These are phyloP conservation scores for Denticeps clupeoides DNA, from an alignment of 2,797 vertebrate genomes.

Conservation along the genomic window DNA sequence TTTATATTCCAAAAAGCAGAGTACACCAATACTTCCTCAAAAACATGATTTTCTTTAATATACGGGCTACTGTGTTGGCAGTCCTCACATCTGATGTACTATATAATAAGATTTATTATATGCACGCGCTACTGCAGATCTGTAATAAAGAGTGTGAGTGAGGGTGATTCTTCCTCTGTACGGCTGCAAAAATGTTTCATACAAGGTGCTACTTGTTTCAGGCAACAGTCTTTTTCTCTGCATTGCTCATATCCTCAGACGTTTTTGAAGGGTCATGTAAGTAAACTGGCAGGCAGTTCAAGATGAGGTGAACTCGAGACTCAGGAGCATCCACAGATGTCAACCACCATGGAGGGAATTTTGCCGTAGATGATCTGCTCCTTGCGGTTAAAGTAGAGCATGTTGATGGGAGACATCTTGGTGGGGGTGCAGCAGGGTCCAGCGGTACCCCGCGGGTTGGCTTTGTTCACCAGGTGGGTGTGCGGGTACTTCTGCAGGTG, in stretches of 20 bases:
- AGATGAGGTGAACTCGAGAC: constrained; percentile 33
- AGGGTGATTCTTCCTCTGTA: too few species aligned
- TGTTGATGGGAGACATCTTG: constrained; percentile 97
- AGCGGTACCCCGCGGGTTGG: constrained; percentile 79
- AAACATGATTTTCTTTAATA: background rate
- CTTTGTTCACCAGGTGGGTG: constrained; percentile 89
- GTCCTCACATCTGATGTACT: too few species aligned
- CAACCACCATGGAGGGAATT: constrained; percentile 94
- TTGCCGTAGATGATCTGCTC: constrained; percentile 95
- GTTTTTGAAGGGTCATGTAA: too few species aligned
- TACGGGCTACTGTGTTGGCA: background rate
- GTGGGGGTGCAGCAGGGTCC: constrained; percentile 93
- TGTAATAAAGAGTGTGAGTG: background rate
- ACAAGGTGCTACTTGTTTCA: background rate
- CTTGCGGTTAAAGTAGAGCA: constrained; percentile 91
- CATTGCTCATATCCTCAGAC: too few species aligned
- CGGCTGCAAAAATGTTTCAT: too few species aligned
- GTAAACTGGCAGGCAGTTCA: too few species aligned
- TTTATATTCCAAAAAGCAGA: background rate
- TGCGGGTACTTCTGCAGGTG: constrained; percentile 92
- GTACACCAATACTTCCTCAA: too few species aligned
- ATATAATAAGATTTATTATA: too few species aligned
- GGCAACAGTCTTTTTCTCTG: constrained; percentile 13
- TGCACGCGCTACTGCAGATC: too few species aligned
- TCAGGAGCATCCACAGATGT: constrained; percentile 94